phyloP scores from a whole-genome alignment of 1,140 invertebrate species.

The Papilio polyxenes region DNA sequence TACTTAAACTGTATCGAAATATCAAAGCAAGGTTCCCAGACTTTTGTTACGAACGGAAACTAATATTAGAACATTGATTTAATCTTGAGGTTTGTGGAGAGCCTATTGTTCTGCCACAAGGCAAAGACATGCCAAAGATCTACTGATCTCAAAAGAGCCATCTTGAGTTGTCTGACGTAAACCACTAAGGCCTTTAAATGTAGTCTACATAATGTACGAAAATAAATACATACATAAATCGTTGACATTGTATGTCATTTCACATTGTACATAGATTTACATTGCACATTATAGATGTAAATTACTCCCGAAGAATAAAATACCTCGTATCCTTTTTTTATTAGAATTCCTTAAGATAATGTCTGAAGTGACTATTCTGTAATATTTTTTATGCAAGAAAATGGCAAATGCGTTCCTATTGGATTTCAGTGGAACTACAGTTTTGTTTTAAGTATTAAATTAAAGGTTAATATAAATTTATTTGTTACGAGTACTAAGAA shows the following conservation, averaged over 20 bases:
- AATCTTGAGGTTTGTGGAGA: conserved; percentile 37
- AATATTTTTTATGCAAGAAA: background rate
- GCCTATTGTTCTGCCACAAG: conserved; percentile 27
- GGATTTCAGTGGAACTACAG: background rate
- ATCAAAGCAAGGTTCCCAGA: background rate
- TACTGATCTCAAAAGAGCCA: conserved; percentile 17
- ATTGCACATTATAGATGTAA: background rate
- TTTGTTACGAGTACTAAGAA: background rate
- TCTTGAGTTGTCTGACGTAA: conserved; percentile 21
- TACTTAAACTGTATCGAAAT: background rate
- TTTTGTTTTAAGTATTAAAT: background rate
- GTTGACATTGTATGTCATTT: background rate
- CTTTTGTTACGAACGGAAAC: conserved; percentile 18
- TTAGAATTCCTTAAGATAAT: background rate
- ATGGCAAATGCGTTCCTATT: no score
- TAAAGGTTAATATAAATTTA: background rate
- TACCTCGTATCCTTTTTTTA: background rate
- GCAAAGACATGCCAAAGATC: conserved; percentile 16
- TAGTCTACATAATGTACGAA: background rate
- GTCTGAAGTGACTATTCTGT: background rate
- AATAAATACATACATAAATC: conserved; percentile 6
- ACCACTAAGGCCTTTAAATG: background rate
- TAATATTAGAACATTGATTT: conserved; percentile 35
- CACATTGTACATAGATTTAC: no score
- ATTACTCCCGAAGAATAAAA: background rate